These are phyloP conservation scores for Neolamprologus sp. DNA, from an alignment of 2,113 vertebrate genomes.

Conservation along the genomic window DNA sequence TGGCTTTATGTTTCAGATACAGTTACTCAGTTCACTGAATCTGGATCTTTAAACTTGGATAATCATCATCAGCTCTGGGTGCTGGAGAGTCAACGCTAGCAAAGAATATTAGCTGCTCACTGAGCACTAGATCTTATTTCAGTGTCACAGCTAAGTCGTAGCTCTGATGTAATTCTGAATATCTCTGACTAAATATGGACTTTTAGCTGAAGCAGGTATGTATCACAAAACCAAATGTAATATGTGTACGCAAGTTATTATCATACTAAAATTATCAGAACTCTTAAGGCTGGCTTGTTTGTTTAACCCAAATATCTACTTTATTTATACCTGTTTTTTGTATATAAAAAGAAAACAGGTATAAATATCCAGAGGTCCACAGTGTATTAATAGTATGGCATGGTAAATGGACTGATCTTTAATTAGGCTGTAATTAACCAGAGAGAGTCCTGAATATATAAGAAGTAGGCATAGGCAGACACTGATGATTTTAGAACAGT, in stretches of 20 bases:
- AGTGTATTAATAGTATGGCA: not conserved
- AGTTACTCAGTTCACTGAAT: not conserved
- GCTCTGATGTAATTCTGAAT: not conserved
- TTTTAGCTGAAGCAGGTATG: not conserved
- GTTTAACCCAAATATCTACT: not conserved
- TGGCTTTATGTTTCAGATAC: slow-evolving; percentile 19
- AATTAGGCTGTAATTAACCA: not conserved
- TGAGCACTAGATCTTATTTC: not conserved
- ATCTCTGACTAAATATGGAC: not conserved
- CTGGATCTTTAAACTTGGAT: slow-evolving; percentile 25
- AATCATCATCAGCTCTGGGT: slow-evolving; percentile 20
- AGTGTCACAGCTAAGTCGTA: not conserved
- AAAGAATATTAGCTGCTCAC: not conserved
- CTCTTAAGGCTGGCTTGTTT: not conserved
- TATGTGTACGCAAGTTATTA: not conserved
- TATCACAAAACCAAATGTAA: not conserved
- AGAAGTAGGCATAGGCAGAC: not conserved
- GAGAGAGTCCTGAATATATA: not conserved
- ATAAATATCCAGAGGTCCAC: not conserved
- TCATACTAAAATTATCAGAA: not conserved
- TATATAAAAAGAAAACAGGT: not conserved
- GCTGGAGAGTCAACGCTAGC: not conserved
- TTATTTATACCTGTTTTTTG: not conserved
- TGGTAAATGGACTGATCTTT: not conserved
- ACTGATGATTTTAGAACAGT: not conserved